These are phyloP conservation scores for Alca torda DNA, from an alignment of 2,797 vertebrate genomes.

Conservation along the genomic window DNA sequence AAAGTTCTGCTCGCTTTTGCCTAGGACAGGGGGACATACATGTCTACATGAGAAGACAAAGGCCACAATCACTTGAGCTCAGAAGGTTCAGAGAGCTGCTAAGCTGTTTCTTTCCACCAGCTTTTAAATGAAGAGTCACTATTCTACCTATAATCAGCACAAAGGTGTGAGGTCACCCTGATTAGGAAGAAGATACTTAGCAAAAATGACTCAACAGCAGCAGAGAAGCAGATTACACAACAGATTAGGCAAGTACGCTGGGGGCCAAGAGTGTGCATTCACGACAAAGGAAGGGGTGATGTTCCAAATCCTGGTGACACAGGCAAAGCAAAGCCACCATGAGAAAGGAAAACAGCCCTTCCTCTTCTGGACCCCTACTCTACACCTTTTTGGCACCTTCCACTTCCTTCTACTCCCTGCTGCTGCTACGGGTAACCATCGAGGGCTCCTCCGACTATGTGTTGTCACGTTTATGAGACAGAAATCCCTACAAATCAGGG, in stretches of 20 bases:
- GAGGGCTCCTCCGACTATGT: neutral
- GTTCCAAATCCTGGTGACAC: neutral
- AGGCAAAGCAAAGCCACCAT: neutral
- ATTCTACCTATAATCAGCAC: neutral
- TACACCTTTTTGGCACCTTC: neutral
- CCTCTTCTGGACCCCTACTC: neutral
- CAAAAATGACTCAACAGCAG: neutral
- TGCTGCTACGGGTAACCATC: accelerated
- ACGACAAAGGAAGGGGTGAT: neutral
- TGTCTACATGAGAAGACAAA: neutral
- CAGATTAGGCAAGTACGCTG: neutral
- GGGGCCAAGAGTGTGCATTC: neutral
- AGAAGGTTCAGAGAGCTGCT: neutral
- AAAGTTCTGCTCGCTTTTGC: neutral
- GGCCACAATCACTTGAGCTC: neutral
- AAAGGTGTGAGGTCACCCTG: neutral
- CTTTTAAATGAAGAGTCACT: neutral
- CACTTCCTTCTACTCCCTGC: neutral
- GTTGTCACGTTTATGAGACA: neutral
- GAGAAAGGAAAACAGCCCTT: neutral
- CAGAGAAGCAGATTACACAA: neutral
- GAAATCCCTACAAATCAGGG: neutral
- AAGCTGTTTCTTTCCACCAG: neutral
- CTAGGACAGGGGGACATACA: neutral
- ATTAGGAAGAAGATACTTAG: neutral